These are phyloP conservation scores for Zootoca vivipara DNA, from an alignment of 2,113 vertebrate genomes.

Conservation along the genomic window DNA sequence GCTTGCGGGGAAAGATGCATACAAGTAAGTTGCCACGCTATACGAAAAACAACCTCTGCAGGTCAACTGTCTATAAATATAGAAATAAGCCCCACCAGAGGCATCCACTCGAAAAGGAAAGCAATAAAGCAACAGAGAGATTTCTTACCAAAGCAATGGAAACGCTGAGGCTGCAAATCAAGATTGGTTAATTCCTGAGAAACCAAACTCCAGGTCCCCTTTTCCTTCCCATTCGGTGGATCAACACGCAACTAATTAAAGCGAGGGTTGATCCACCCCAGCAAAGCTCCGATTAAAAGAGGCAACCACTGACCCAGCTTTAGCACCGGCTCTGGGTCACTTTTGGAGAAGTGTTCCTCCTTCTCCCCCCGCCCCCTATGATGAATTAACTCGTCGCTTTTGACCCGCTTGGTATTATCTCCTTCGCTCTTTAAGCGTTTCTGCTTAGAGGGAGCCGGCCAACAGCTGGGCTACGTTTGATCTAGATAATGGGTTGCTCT, in stretches of 20 bases:
- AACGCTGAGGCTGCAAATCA: not conserved
- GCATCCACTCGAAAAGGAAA: not conserved
- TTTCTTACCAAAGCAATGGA: constrained; percentile 17
- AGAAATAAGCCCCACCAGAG: not conserved
- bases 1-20: not conserved
- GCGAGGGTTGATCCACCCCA: not conserved
- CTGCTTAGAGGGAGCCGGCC: not conserved
- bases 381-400: not conserved
- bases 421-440: not conserved
- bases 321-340: not conserved
- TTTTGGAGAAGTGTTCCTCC: not conserved
- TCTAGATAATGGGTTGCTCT: not conserved
- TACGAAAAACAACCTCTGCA: not conserved
- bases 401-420: not conserved
- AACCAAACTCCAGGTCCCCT: not conserved
- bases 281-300: not conserved
- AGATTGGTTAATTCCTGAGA: not conserved
- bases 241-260: not conserved
- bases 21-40: not conserved
- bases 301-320: not conserved
- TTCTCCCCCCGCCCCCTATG: not conserved
- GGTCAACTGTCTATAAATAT: not conserved
- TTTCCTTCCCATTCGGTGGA: not conserved
- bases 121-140: not conserved
- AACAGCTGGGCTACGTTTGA: not conserved